Conservation (phyloP, 2,888 invertebrate genomes). For the Nemoura dubitans region DNA sequence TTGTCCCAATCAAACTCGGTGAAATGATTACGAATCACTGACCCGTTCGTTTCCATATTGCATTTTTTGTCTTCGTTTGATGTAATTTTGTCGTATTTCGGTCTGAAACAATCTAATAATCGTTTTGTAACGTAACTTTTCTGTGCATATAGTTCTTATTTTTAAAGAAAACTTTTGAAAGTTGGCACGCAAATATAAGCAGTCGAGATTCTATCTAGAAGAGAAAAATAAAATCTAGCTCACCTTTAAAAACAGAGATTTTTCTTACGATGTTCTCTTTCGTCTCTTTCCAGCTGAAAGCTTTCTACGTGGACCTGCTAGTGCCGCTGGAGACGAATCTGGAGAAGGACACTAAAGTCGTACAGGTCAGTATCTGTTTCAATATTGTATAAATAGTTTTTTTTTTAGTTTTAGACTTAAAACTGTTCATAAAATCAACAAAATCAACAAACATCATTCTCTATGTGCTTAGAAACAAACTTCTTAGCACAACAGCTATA, state of each 20-base stretch:
- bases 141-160: not conserved
- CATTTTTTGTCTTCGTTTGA: not conserved
- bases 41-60: not conserved
- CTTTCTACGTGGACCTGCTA: constrained; percentile 91
- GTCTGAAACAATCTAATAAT: not conserved
- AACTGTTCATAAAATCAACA: no score
- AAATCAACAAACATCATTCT: no score
- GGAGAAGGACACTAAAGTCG: constrained; percentile 93
- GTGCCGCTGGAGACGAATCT: constrained; percentile 93
- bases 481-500: no score
- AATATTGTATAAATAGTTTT: no score
- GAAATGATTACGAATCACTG: not conserved
- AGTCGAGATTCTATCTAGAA: no score
- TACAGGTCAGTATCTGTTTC: constrained; percentile 71
- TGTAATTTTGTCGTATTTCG: not conserved
- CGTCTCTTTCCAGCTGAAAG: constrained; percentile 77
- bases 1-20: not conserved
- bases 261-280: not conserved
- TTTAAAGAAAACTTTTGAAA: not conserved
- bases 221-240: not conserved
- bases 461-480: no score
- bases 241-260: not conserved
- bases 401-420: no score
- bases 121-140: not conserved
- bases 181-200: no score